Conservation (phyloP, 2,888 invertebrate species). For the Ochropleura leucogaster region DNA sequence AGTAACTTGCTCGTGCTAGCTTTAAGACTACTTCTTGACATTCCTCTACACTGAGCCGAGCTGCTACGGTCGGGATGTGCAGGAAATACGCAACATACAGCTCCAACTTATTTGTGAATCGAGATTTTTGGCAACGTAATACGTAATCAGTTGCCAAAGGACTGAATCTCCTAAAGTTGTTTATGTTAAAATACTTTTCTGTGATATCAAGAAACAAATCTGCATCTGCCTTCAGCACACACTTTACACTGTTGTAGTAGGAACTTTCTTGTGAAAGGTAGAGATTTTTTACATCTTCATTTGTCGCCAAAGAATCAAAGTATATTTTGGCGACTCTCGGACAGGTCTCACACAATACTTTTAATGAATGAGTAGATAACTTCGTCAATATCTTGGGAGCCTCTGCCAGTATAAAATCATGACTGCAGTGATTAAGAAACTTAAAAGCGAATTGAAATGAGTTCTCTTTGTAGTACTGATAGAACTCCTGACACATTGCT, state of each 20-base stretch:
- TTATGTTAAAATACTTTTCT: slow-evolving; percentile 73
- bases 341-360: slow-evolving; percentile 74
- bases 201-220: slow-evolving; percentile 74
- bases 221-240: slow-evolving; percentile 73
- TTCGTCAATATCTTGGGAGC: slow-evolving; percentile 70
- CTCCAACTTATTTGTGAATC: slow-evolving; percentile 74
- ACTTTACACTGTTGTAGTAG: slow-evolving; percentile 72
- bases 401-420: slow-evolving; percentile 71
- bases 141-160: slow-evolving; percentile 72
- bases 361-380: slow-evolving; percentile 73
- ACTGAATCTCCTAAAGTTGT: slow-evolving; percentile 62
- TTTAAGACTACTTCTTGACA: slow-evolving; percentile 72
- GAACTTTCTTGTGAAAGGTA: slow-evolving; percentile 63
- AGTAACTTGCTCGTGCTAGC: slow-evolving; percentile 74
- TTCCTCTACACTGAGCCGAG: slow-evolving; percentile 71
- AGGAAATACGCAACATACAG: slow-evolving; percentile 75
- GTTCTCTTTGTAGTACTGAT: slow-evolving; percentile 72
- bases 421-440: slow-evolving; percentile 74
- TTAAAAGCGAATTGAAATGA: slow-evolving; percentile 72
- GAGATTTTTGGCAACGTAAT: slow-evolving; percentile 71
- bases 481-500: slow-evolving; percentile 75
- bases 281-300: slow-evolving; percentile 59
- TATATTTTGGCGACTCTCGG: slow-evolving; percentile 73
- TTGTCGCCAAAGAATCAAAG: slow-evolving; percentile 70
- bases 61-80: slow-evolving; percentile 72